A percentile compares a stretch with the other conserved stretches of the same genome.
These are phyloP conservation scores for Epicauta chinensis DNA, from an alignment of 1,140 invertebrate species.

Conservation along the genomic window DNA sequence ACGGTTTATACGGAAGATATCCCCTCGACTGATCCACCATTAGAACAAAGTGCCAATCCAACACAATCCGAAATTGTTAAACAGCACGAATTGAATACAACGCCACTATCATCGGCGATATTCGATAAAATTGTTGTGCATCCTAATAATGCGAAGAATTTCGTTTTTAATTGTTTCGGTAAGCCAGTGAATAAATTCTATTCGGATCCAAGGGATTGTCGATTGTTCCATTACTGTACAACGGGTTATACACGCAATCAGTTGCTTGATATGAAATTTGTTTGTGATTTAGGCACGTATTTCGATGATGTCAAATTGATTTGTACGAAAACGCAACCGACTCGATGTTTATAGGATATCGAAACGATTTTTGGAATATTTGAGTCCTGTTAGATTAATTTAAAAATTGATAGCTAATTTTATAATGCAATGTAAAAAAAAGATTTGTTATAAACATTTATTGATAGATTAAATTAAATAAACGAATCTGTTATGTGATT, in stretches of 20 bases:
- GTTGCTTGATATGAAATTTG: constrained; percentile 53
- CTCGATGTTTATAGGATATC: constrained; percentile 34
- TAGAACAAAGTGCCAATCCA: constrained; percentile 36
- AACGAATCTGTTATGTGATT: constrained; percentile 20
- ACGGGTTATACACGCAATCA: constrained; percentile 50
- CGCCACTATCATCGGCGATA: constrained; percentile 22
- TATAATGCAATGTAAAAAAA: constrained; percentile 21
- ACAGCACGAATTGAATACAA: constrained; percentile 26
- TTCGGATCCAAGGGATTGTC: constrained; percentile 50
- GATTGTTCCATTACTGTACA: constrained; percentile 56
- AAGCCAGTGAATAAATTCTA: constrained; percentile 53
- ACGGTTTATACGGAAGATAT: constrained; percentile 3
- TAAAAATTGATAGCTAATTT: constrained; percentile 8
- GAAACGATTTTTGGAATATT: neutral
- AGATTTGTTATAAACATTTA: constrained; percentile 35
- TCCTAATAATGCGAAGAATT: constrained; percentile 24
- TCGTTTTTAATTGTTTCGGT: constrained; percentile 50
- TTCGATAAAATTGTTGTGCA: constrained; percentile 18
- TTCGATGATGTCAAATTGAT: constrained; percentile 51
- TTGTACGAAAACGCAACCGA: constrained; percentile 43
- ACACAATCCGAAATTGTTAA: constrained; percentile 28
- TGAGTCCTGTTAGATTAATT: constrained; percentile 10
- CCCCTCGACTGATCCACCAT: constrained; percentile 29
- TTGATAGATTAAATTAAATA: constrained; percentile 35
- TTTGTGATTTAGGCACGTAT: constrained; percentile 51